Conservation (phyloP, 2,797 vertebrate genomes). For the Anguilla pacifica region DNA sequence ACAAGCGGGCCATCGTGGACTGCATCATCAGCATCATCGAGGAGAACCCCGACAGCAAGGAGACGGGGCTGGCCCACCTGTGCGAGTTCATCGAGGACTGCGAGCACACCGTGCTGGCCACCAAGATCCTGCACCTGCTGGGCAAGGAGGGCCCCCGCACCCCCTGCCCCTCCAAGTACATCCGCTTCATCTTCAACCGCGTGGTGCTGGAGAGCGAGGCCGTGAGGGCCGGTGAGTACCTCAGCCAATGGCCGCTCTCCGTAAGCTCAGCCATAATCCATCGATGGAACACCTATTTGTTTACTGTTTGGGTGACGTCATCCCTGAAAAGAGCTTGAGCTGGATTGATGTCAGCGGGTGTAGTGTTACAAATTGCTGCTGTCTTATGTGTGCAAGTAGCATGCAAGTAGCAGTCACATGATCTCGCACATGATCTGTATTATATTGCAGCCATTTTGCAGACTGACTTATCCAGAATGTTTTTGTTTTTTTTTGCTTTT, state of each 20-base stretch:
- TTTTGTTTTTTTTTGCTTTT: not conserved
- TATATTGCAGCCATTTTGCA: too few species aligned
- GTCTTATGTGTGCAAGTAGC: not conserved
- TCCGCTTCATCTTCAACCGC: constrained; percentile 97
- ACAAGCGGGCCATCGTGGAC: constrained; percentile 97
- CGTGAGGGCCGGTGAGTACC: constrained; percentile 84
- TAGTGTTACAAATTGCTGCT: not conserved
- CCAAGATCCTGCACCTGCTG: constrained; percentile 94
- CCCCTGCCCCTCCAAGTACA: constrained; percentile 92
- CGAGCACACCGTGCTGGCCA: constrained; percentile 95
- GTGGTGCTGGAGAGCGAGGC: constrained; percentile 97
- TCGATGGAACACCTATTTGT: not conserved
- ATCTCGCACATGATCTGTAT: not conserved
- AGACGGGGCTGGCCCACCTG: constrained; percentile 93
- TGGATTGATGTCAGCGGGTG: not conserved
- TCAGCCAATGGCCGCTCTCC: too few species aligned
- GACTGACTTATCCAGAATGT: not conserved
- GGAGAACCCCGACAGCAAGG: constrained; percentile 96
- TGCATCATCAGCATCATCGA: constrained; percentile 97
- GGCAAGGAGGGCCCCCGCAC: constrained; percentile 94
- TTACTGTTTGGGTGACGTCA: not conserved
- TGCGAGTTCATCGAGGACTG: constrained; percentile 99
- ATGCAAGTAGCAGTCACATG: not conserved
- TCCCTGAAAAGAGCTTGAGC: not conserved
- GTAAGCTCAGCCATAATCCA: not conserved